Evolutionary conservation across 2,888 invertebrate species (phyloP), one percentile per base, ranked within the genome.

Genomic region (Willowsia nigromaculata): DNA sequence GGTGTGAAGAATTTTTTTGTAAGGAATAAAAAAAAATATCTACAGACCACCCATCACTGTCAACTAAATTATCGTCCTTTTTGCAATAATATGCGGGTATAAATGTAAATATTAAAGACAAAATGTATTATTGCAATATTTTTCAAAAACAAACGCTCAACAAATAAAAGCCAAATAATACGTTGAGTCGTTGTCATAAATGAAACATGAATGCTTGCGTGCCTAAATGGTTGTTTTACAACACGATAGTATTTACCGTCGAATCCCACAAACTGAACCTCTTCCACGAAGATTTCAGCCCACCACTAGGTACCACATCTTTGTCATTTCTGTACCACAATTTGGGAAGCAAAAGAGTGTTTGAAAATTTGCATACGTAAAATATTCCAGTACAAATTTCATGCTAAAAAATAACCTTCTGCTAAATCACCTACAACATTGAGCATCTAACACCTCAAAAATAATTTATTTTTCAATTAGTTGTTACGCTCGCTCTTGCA

Each of bases 41-140:
- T n/a, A 74, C 22, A 27, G 74, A 74, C 74, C 74, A 74, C 74
- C 74, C 74, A 74, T 74, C 74, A 74, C 43, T 74, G 74, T 74
- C 74, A 74, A 27, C 74, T 25, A 47, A 74, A 74, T 74, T 47
- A 74, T 74, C 27, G 27, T 43, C 47, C 74, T 25, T 74, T 47
- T 74, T 25, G 43, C 43, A 27, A 25, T 74, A 47, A 74, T 74
- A 47, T 74, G 47, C 27, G 74, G 74, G 74, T 74, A 74, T 1
- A 74, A 74, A 74, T 74, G 25, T 13, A 74, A 47, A 74, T 74
- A 47, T 47, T 0, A 74, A 74, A 43, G 74, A 13, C 74, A 74
- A 74, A 15, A 30, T 25, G 27, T n/a, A n/a, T n/a, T n/a, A n/a
- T n/a, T n/a, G 15, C 18, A 40, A 40, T 71, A 40, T 37, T 71